A percentile compares a stretch with the other conserved stretches of the same genome.
Conservation (phyloP, 2,888 invertebrate species). For the Acanthosepion lycidas region DNA sequence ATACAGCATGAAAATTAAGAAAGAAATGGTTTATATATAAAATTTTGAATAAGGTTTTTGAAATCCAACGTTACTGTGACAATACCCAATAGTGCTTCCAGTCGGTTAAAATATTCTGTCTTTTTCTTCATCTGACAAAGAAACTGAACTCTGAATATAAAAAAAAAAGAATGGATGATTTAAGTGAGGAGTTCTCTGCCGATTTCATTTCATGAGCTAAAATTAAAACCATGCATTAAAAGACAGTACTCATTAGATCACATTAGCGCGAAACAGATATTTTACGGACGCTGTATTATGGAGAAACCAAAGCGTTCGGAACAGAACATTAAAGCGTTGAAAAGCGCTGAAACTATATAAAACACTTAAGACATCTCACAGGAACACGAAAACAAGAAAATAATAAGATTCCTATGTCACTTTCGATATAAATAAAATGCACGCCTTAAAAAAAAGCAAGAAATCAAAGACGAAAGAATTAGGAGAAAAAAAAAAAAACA, state of each 20-base stretch:
- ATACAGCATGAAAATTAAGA: too few species aligned
- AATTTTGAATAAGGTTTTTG: too few species aligned
- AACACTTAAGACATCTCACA: neutral
- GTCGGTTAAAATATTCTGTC: too few species aligned
- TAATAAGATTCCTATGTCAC: neutral
- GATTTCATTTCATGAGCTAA: neutral
- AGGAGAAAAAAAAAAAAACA: neutral
- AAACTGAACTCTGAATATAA: too few species aligned
- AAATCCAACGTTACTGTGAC: too few species aligned
- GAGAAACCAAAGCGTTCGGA: neutral
- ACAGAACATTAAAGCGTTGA: neutral
- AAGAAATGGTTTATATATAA: too few species aligned
- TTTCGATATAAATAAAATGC: neutral
- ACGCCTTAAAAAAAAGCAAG: neutral
- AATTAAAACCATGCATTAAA: neutral
- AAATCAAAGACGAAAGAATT: neutral
- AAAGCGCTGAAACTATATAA: neutral
- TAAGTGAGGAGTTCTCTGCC: neutral
- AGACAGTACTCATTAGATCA: neutral
- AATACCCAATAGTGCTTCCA: too few species aligned
- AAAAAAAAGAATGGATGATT: too few species aligned
- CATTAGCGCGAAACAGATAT: neutral
- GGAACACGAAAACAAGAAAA: neutral
- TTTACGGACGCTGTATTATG: neutral
- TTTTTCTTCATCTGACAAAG: too few species aligned